These are phyloP conservation scores for Proteles cristata DNA, from an alignment of 2,113 vertebrate species.

Conservation along the genomic window DNA sequence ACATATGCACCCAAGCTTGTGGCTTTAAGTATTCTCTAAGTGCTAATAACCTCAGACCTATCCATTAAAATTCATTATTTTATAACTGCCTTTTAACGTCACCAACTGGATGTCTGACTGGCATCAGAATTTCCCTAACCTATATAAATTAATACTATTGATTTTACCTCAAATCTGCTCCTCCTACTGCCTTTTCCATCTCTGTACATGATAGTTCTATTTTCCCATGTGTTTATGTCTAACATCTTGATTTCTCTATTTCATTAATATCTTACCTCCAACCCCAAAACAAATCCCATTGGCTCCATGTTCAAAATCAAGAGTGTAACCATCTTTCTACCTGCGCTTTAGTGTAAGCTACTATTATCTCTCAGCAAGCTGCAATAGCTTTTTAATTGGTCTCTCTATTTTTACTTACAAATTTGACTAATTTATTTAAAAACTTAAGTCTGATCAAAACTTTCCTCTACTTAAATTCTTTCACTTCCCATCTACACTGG, in stretches of 20 bases:
- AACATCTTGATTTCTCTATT: neutral
- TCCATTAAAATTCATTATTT: neutral
- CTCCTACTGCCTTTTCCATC: neutral
- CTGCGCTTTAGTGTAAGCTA: neutral
- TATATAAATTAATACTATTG: neutral
- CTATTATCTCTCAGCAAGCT: neutral
- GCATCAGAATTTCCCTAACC: neutral
- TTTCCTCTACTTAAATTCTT: neutral
- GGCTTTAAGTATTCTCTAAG: slow-evolving; percentile 3
- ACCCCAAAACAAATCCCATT: neutral
- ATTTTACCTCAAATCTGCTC: neutral
- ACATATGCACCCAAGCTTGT: neutral
- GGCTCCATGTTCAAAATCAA: neutral
- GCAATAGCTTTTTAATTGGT: neutral
- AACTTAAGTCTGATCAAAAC: neutral
- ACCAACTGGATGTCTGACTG: neutral
- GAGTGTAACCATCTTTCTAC: neutral
- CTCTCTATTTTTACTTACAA: neutral
- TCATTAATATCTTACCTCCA: neutral
- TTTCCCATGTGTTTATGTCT: neutral
- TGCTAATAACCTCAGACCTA: neutral
- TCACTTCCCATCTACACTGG: neutral
- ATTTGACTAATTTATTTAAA: neutral
- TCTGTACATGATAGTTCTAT: neutral
- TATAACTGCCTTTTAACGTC: neutral